These are phyloP conservation scores for Paradisaea rubra DNA, from an alignment of 2,113 vertebrate genomes.

Conservation along the genomic window DNA sequence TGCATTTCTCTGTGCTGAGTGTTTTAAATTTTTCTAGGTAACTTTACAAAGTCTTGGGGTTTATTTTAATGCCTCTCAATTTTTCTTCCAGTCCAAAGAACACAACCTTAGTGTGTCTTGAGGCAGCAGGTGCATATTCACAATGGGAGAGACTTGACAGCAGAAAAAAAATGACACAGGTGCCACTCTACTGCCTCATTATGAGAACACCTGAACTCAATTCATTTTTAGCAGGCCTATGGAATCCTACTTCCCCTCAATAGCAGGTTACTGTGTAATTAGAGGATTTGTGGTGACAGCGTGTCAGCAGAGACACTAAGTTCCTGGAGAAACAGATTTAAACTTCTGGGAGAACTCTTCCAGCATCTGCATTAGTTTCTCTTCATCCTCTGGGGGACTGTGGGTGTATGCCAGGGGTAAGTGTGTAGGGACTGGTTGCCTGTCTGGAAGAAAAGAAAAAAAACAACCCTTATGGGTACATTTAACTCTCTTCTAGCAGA, in stretches of 20 bases:
- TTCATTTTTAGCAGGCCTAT: background rate
- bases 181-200: background rate
- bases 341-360: slow-evolving; percentile 72
- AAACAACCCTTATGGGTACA: background rate
- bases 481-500: background rate
- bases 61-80: background rate
- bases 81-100: background rate
- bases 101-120: background rate
- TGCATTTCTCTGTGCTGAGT: background rate
- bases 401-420: slow-evolving; percentile 72
- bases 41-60: background rate
- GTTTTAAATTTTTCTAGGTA: background rate
- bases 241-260: background rate
- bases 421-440: slow-evolving; percentile 72
- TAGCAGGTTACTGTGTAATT: background rate
- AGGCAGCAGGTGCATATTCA: background rate
- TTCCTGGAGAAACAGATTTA: slow-evolving; percentile 5
- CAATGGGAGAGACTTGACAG: background rate
- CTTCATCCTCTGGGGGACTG: slow-evolving; percentile 66
- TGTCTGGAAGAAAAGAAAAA: slow-evolving; percentile 58
- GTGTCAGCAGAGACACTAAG: background rate
- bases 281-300: background rate
- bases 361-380: slow-evolving; percentile 65
- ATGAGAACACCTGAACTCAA: background rate
- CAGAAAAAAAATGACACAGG: background rate